Evolutionary conservation across 2,888 invertebrate genomes (phyloP).

Genomic region (Cephus nigrinus): DNA sequence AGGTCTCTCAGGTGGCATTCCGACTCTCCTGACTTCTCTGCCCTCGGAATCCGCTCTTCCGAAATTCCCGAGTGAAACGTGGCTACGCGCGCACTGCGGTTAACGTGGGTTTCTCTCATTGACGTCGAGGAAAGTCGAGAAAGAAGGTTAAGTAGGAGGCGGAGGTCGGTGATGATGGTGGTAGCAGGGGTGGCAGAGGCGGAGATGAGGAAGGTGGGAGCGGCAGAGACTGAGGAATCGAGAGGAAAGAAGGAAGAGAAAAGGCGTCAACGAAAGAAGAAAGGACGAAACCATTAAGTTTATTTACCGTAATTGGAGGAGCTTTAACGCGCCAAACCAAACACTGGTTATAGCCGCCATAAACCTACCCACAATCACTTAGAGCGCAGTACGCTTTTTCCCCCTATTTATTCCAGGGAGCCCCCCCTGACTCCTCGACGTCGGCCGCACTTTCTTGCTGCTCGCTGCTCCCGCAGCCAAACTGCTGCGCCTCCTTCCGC

Average conservation of each 20-base stretch:
- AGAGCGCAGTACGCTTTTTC: slow-evolving; percentile 48
- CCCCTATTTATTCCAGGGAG: slow-evolving; percentile 42
- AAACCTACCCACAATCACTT: slow-evolving; percentile 64
- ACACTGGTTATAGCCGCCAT: slow-evolving; percentile 61
- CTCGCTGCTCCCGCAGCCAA: not conserved
- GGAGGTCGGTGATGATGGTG: not conserved
- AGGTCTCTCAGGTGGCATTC: too few relatives aligned
- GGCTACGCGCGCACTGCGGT: not conserved
- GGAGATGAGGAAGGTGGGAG: not conserved
- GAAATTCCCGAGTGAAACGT: too few relatives aligned
- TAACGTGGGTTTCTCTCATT: not conserved
- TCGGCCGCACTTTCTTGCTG: not conserved
- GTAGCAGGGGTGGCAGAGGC: not conserved
- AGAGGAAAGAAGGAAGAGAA: slow-evolving; percentile 10
- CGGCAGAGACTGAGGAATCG: not conserved
- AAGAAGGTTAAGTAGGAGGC: not conserved
- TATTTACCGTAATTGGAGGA: slow-evolving; percentile 62
- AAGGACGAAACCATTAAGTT: slow-evolving; percentile 48
- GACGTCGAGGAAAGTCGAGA: not conserved
- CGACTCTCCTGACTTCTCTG: too few relatives aligned
- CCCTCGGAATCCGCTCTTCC: too few relatives aligned
- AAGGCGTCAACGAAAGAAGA: slow-evolving; percentile 15
- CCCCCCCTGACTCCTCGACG: not conserved
- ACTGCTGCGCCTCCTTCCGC: not conserved
- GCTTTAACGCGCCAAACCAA: slow-evolving; percentile 60